Evolutionary conservation across 2,888 invertebrate genomes (phyloP).

Genomic region (Caenorhabditis imperialis): DNA sequence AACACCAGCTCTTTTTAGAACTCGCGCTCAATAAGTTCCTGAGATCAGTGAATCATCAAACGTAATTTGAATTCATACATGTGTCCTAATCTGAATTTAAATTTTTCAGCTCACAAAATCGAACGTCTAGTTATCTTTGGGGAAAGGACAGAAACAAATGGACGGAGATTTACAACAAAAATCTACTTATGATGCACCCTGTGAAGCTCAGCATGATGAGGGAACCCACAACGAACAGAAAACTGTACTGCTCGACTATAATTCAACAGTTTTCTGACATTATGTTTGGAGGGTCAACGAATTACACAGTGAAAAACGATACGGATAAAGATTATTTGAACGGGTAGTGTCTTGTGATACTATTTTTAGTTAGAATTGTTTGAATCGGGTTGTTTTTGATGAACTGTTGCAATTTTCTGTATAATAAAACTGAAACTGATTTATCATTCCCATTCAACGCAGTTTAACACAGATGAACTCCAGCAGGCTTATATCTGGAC

Average conservation of each 20-base stretch:
- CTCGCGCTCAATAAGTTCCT: conserved; percentile 33
- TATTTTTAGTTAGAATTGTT: too few relatives aligned
- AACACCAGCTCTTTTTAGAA: conserved; percentile 29
- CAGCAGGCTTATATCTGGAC: conserved; percentile 70
- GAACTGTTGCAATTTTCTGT: too few relatives aligned
- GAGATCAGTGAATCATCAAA: conserved; percentile 31
- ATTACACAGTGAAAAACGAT: conserved; percentile 17
- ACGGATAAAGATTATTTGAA: conserved; percentile 18
- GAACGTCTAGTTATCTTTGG: conserved; percentile 21
- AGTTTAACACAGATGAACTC: conserved; percentile 72
- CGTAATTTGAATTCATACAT: conserved; percentile 9
- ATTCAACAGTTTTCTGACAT: conserved; percentile 2
- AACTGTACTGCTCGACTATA: conserved; percentile 11
- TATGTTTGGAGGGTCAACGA: conserved; percentile 10
- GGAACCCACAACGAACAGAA: not conserved
- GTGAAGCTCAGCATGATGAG: conserved; percentile 21
- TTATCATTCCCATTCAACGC: too few relatives aligned
- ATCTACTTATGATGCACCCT: conserved; percentile 26
- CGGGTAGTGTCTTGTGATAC: too few relatives aligned
- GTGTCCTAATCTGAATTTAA: not conserved
- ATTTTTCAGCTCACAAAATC: conserved; percentile 4
- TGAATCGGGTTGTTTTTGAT: too few relatives aligned
- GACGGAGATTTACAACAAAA: not conserved
- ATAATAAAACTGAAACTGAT: too few relatives aligned
- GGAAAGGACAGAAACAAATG: conserved; percentile 3